Percentiles rank a stretch among this genome's conserved stretches.
phyloP scores from a whole-genome alignment of 2,888 invertebrate species.

The Agonum fuliginosum region DNA sequence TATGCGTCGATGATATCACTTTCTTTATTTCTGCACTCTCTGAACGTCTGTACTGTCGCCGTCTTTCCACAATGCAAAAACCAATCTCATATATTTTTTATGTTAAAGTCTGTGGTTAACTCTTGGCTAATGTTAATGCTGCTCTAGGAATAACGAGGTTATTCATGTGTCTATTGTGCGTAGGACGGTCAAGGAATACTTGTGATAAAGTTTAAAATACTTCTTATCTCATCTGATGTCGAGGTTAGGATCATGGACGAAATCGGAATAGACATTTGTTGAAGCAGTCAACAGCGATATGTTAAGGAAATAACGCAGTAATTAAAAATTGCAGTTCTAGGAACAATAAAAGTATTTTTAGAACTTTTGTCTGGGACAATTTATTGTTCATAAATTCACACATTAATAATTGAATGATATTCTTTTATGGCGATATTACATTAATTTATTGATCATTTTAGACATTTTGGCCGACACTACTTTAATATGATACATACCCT shows the following conservation, averaged over 20 bases:
- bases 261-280: background rate
- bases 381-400: too few species aligned
- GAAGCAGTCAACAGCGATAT: background rate
- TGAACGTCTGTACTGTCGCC: background rate
- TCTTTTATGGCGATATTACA: too few species aligned
- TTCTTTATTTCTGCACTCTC: background rate
- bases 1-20: background rate
- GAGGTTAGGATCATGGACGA: background rate
- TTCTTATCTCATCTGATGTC: conserved; percentile 2
- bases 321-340: too few species aligned
- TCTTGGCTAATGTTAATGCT: background rate
- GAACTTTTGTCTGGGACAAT: too few species aligned
- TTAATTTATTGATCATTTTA: too few species aligned
- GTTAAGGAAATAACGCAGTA: background rate
- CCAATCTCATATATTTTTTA: too few species aligned
- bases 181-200: background rate
- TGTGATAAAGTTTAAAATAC: background rate
- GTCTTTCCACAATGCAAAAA: background rate
- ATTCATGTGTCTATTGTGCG: background rate
- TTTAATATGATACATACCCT: too few species aligned
- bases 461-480: too few species aligned
- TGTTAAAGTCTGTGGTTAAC: background rate
- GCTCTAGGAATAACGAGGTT: background rate
- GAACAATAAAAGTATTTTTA: too few species aligned
- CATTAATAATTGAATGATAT: too few species aligned